Conservation (phyloP, 2,797 vertebrate genomes). For the Enteromius argenteus region DNA sequence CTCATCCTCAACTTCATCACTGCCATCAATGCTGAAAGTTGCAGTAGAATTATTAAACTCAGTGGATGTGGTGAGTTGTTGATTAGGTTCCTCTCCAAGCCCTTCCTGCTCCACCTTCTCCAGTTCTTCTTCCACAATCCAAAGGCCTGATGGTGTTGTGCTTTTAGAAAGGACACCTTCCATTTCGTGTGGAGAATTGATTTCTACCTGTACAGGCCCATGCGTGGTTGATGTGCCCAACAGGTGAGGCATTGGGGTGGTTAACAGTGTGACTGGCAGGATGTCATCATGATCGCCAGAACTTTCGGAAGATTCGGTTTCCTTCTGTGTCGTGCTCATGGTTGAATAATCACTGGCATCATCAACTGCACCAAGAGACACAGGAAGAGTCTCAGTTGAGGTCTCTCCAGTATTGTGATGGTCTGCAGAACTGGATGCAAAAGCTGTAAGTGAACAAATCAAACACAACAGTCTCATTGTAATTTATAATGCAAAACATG, state of each 20-base stretch:
- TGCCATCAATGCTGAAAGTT: conserved; percentile 50
- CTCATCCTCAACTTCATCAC: conserved; percentile 56
- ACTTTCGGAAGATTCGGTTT: conserved; percentile 47
- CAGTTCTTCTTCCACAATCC: conserved; percentile 56
- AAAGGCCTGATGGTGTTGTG: conserved; percentile 49
- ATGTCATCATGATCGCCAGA: conserved; percentile 58
- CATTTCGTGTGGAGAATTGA: conserved; percentile 55
- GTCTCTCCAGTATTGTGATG: conserved; percentile 52
- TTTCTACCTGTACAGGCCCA: conserved; percentile 56
- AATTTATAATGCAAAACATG: background rate
- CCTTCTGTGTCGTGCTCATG: conserved; percentile 41
- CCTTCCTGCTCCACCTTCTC: conserved; percentile 59
- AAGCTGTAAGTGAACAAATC: conserved; percentile 59
- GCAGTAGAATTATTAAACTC: conserved; percentile 49
- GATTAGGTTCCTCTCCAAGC: conserved; percentile 49
- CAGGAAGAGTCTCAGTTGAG: conserved; percentile 45
- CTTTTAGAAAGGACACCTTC: conserved; percentile 57
- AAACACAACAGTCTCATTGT: background rate
- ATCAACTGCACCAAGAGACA: conserved; percentile 49
- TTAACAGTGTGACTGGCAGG: conserved; percentile 51
- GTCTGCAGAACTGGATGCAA: conserved; percentile 34
- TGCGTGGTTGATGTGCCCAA: conserved; percentile 41
- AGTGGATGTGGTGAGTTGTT: conserved; percentile 47
- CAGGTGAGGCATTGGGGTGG: conserved; percentile 52
- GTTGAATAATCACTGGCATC: conserved; percentile 51